A percentile compares a stretch with the other conserved stretches of the same genome.
These are phyloP conservation scores for Cataglyphis cursor DNA, from an alignment of 2,888 invertebrate species.

Conservation along the genomic window DNA sequence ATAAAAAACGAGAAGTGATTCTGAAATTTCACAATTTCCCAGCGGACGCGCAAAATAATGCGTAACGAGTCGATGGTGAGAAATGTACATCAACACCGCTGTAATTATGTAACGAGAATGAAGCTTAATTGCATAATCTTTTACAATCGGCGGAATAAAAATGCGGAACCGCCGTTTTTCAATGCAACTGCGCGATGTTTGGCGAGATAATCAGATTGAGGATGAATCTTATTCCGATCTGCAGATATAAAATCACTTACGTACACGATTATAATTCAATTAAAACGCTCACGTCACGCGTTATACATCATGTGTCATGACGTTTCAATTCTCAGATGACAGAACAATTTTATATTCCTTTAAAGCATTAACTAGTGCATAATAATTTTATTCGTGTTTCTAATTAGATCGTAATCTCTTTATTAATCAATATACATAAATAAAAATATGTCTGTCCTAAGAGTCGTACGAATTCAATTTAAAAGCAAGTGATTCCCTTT, in stretches of 20 bases:
- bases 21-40: conserved; percentile 42
- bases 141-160: conserved; percentile 19
- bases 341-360: neutral
- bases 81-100: neutral
- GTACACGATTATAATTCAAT: conserved; percentile 36
- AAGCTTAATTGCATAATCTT: conserved; percentile 37
- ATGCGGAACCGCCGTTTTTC: conserved; percentile 15
- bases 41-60: conserved; percentile 42
- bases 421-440: neutral
- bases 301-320: neutral
- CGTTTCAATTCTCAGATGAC: conserved; percentile 35
- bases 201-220: conserved; percentile 17
- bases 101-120: conserved; percentile 20
- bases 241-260: conserved; percentile 31
- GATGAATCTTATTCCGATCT: neutral
- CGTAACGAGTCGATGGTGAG: conserved; percentile 39
- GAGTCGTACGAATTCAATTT: too few relatives aligned
- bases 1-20: conserved; percentile 39
- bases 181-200: neutral
- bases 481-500: neutral
- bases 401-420: neutral
- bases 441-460: neutral
- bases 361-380: neutral
- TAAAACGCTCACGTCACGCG: conserved; percentile 10
- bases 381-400: neutral